A percentile compares a stretch with the other conserved stretches of the same genome.
Evolutionary conservation across 2,888 invertebrate genomes (phyloP).

Genomic region (Apamea sordens): DNA sequence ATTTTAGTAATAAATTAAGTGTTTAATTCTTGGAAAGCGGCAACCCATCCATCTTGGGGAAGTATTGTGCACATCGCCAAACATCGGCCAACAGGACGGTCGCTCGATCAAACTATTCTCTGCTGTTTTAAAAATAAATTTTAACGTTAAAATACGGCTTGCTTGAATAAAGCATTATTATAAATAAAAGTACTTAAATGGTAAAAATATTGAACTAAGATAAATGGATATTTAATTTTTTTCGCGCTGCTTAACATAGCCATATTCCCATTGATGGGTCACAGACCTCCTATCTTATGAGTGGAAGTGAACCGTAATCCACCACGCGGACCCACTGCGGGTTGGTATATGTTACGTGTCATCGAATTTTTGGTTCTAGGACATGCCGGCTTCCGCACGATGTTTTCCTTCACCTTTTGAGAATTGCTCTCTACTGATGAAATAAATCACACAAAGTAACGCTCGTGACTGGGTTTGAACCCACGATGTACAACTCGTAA

Average conservation of each 20-base stretch:
- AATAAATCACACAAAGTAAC: too few relatives aligned
- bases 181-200: background rate
- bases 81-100: conserved; percentile 27
- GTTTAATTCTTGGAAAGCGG: conserved; percentile 46
- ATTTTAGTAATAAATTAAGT: conserved; percentile 53
- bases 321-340: background rate
- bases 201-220: background rate
- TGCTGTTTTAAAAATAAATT: conserved; percentile 16
- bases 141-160: background rate
- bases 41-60: conserved; percentile 48
- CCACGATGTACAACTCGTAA: too few relatives aligned
- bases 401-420: background rate
- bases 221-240: background rate
- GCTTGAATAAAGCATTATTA: background rate
- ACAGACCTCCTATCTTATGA: background rate
- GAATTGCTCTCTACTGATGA: background rate
- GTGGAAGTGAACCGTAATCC: background rate
- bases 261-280: background rate
- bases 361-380: background rate
- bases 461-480: too few relatives aligned
- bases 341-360: background rate
- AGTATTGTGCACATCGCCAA: conserved; percentile 42
- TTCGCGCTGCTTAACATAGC: background rate
- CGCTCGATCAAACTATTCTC: conserved; percentile 47
- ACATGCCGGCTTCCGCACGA: too few relatives aligned